Evolutionary conservation across 2,888 invertebrate species (phyloP).

Genomic region (Flexamia atlantica): DNA sequence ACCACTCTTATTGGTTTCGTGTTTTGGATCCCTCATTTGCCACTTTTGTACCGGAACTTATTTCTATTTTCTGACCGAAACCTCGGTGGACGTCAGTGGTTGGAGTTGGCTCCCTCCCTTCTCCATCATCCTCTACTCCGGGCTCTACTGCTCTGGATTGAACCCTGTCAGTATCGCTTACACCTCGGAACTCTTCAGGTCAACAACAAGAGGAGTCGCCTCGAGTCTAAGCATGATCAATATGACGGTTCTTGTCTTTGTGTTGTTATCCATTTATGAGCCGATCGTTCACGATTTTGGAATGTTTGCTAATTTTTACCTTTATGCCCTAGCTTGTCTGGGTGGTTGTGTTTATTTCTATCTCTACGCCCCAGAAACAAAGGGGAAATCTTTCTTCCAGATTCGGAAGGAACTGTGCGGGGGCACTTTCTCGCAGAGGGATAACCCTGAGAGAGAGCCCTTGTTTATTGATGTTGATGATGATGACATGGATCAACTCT

Average conservation of each 20-base stretch:
- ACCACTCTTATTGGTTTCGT: slow-evolving; percentile 36
- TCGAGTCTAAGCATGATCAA: slow-evolving; percentile 41
- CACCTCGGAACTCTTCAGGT: slow-evolving; percentile 45
- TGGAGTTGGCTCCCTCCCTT: slow-evolving; percentile 31
- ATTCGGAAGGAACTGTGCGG: slow-evolving; percentile 47
- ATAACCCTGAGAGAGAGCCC: slow-evolving; percentile 28
- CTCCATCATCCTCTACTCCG: slow-evolving; percentile 45
- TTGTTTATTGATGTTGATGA: slow-evolving; percentile 32
- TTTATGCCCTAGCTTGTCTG: slow-evolving; percentile 25
- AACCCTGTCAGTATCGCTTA: slow-evolving; percentile 39
- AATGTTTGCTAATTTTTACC: slow-evolving; percentile 35
- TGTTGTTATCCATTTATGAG: slow-evolving; percentile 43
- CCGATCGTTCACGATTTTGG: slow-evolving; percentile 34
- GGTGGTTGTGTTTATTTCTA: slow-evolving; percentile 38
- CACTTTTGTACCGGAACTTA: slow-evolving; percentile 6
- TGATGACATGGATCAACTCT: slow-evolving; percentile 33
- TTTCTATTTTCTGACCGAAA: slow-evolving; percentile 7
- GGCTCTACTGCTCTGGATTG: slow-evolving; percentile 30
- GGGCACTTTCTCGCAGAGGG: not conserved
- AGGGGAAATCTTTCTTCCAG: slow-evolving; percentile 42
- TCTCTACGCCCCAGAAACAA: slow-evolving; percentile 37
- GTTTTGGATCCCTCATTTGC: slow-evolving; percentile 25
- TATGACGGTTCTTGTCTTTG: slow-evolving; percentile 40
- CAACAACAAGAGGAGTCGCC: slow-evolving; percentile 30
- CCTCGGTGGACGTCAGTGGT: slow-evolving; percentile 38